A percentile compares a stretch with the other conserved stretches of the same genome.
phyloP scores from a whole-genome alignment of 2,113 vertebrate species.

The Syngnathus scovelli region DNA sequence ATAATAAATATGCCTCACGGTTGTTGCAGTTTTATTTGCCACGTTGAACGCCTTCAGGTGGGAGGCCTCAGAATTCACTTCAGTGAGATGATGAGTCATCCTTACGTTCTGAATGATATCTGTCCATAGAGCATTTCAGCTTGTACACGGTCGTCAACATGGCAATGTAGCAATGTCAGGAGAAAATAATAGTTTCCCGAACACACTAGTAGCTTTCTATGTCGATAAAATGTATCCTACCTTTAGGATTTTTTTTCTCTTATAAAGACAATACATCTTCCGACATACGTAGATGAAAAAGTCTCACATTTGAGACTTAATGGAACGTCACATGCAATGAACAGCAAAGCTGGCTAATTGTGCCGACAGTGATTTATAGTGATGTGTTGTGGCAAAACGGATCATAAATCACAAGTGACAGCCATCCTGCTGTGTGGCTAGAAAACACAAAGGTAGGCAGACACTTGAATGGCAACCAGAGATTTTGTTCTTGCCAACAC shows the following conservation, averaged over 20 bases:
- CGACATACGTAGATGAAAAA: neutral
- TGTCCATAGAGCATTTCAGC: constrained; percentile 37
- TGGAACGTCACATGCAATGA: constrained; percentile 10
- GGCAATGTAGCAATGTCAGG: constrained; percentile 29
- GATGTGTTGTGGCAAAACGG: constrained; percentile 39
- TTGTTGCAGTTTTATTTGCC: constrained; percentile 25
- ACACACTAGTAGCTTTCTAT: constrained; percentile 10
- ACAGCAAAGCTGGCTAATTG: constrained; percentile 36
- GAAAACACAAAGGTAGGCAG: constrained; percentile 27
- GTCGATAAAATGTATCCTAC: constrained; percentile 10
- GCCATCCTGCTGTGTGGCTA: constrained; percentile 33
- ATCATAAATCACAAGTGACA: constrained; percentile 68
- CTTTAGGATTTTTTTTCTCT: neutral
- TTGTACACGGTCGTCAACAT: constrained; percentile 42
- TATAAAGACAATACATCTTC: constrained; percentile 7
- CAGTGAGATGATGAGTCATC: constrained; percentile 36
- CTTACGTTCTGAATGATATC: constrained; percentile 38
- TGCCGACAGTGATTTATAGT: constrained; percentile 56
- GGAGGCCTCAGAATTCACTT: constrained; percentile 38
- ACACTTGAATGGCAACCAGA: constrained; percentile 6
- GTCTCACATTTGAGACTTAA: neutral
- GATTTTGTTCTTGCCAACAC: constrained; percentile 8
- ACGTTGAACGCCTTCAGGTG: constrained; percentile 27
- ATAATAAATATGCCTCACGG: constrained; percentile 12
- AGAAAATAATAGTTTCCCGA: constrained; percentile 14